Evolutionary conservation across 2,113 vertebrate species (phyloP), one percentile per base, ranked within the genome.

Genomic region (Eubucco bourcierii): DNA sequence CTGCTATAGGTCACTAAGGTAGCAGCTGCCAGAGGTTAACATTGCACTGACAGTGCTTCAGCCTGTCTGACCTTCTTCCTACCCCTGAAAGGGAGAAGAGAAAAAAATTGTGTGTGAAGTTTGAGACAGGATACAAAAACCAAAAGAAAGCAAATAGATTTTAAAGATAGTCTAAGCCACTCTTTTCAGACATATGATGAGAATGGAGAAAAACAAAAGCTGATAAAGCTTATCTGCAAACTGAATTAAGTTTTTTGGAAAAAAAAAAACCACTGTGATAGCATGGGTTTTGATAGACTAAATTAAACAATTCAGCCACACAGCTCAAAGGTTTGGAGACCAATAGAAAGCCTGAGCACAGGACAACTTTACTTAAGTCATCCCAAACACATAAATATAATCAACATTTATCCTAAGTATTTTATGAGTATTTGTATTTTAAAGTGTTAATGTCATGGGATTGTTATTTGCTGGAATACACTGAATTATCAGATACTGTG

Each of bases 1-100:
- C 58, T 81, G 60, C 65, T 83, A 23, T 84, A 96, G 91, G 84
- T 93, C 91, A 94, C 60, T 53, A 33, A 92, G 88, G 89, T 50
- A 95, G 77, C 71, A 96, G 65, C 56, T 96, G 64, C 80, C 73
- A 77, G 83, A 96, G 33, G 85, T 91, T 90, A 89, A 84, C 18
- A 7, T 93, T 84, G 72, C 59, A 56, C 31, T 72, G 56, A n/a
- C 73, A 76, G 39, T 64, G 24, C 39, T 80, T 92, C 80, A 87
- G 37, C 23, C 78, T 84, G 52, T 41, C 73, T 88, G 85, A 50
- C 56, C 60, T 41, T 67, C 47, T 83, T 65, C 58, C 74, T 24
- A 67, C 12, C 7, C 12, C 52, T 73, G 78, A 37, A 93, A 72
- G 34, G 33, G 63, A 70, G 67, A 80, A 73, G 67, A 47, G 86